These are phyloP conservation scores for Prochilodus magdalenae DNA, from an alignment of 2,113 vertebrate genomes.

Conservation along the genomic window DNA sequence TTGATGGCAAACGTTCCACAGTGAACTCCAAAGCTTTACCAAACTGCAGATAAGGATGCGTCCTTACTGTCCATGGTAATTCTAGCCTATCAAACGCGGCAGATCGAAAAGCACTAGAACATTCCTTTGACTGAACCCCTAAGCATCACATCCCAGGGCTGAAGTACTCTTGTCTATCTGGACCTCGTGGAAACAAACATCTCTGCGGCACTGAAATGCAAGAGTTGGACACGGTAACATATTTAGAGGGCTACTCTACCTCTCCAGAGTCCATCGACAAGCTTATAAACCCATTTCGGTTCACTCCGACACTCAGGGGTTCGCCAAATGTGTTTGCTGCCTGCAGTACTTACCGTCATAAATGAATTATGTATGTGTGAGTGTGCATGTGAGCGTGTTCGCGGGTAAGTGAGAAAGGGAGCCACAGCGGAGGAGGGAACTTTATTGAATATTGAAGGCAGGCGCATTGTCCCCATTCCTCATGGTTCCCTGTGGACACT, in stretches of 20 bases:
- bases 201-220: not conserved
- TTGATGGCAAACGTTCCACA: too few species aligned
- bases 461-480: not conserved
- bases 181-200: not conserved
- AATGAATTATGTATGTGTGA: slow-evolving; percentile 2
- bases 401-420: not conserved
- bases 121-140: not conserved
- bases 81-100: too few species aligned
- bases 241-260: slow-evolving; percentile 4
- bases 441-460: slow-evolving; percentile 17
- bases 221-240: slow-evolving; percentile 12
- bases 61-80: too few species aligned
- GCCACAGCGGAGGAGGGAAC: not conserved
- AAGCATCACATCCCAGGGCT: not conserved
- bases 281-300: slow-evolving; percentile 15
- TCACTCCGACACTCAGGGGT: slow-evolving; percentile 18
- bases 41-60: too few species aligned
- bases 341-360: slow-evolving; percentile 14
- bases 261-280: slow-evolving; percentile 20
- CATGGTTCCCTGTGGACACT: not conserved
- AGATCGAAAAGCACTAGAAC: not conserved
- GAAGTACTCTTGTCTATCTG: not conserved
- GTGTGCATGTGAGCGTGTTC: not conserved
- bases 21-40: too few species aligned
- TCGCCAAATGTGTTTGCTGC: slow-evolving; percentile 27